Evolutionary conservation across 2,888 invertebrate genomes (phyloP).

Genomic region (Drosophila lutescens): DNA sequence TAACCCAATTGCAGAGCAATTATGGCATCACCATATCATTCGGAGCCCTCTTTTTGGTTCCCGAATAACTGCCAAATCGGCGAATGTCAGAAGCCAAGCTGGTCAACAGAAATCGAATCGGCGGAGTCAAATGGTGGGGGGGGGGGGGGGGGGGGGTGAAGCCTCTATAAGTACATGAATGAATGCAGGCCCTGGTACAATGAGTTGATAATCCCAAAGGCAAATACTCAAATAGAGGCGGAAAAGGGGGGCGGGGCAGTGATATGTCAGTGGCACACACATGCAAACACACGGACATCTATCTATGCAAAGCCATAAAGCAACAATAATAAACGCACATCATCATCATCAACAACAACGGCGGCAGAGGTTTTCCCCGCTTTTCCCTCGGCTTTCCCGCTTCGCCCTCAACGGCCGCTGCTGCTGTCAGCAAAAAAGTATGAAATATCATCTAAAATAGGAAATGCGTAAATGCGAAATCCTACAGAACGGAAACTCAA

Average conservation of each 20-base stretch:
- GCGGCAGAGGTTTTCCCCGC: constrained; percentile 18
- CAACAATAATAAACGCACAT: constrained; percentile 79
- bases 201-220: constrained; percentile 78
- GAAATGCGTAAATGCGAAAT: constrained; percentile 79
- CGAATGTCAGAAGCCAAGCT: constrained; percentile 46
- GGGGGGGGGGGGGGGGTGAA: background rate
- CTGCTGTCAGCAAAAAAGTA: constrained; percentile 75
- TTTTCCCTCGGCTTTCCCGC: constrained; percentile 6
- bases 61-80: constrained; percentile 53
- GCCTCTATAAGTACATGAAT: constrained; percentile 46
- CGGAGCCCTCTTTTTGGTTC: constrained; percentile 42
- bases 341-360: constrained; percentile 72
- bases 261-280: constrained; percentile 38
- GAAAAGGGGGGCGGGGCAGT: constrained; percentile 8
- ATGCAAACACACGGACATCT: constrained; percentile 42
- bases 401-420: constrained; percentile 17
- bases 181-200: constrained; percentile 53
- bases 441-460: constrained; percentile 80
- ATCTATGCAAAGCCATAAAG: constrained; percentile 74
- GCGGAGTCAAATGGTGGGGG: constrained; percentile 2
- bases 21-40: constrained; percentile 56
- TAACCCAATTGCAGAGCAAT: constrained; percentile 52
- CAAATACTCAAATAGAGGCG: constrained; percentile 48
- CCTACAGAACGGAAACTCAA: constrained; percentile 75
- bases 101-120: constrained; percentile 13